Percentiles rank a stretch among this genome's conserved stretches.
Conservation (phyloP, 2,797 vertebrate genomes). For the Gila robusta region DNA sequence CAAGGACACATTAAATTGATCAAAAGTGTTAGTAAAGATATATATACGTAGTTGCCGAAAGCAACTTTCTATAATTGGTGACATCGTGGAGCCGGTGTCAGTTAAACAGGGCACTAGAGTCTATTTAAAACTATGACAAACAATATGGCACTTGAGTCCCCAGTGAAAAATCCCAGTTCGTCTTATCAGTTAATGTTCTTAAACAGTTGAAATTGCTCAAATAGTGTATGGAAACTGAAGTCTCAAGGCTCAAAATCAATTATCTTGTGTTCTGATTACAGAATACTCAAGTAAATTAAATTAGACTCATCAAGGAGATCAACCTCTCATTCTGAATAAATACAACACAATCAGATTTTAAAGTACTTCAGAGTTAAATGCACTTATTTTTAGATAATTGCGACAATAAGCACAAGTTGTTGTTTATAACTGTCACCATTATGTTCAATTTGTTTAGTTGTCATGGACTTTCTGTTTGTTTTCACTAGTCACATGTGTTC, state of each 20-base stretch:
- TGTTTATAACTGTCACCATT: background rate
- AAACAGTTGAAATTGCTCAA: background rate
- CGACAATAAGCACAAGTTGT: background rate
- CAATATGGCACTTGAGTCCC: background rate
- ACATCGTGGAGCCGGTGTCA: background rate
- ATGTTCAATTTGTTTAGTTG: no score
- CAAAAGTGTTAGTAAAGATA: background rate
- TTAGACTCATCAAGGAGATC: background rate
- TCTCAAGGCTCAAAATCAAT: background rate
- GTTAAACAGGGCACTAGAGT: background rate
- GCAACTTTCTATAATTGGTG: background rate
- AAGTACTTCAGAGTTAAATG: slow-evolving; percentile 2
- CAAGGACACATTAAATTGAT: background rate
- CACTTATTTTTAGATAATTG: background rate
- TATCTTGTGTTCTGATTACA: background rate
- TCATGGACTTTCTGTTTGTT: no score
- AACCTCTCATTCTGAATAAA: background rate
- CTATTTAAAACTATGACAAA: background rate
- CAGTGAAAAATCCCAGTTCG: background rate
- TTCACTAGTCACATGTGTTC: no score
- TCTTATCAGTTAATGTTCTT: background rate
- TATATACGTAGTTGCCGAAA: background rate
- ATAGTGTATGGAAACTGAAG: background rate
- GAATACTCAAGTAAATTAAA: background rate
- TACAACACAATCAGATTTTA: background rate